These are phyloP conservation scores for Polyergus mexicanus DNA, from an alignment of 1,140 invertebrate species.

Conservation along the genomic window DNA sequence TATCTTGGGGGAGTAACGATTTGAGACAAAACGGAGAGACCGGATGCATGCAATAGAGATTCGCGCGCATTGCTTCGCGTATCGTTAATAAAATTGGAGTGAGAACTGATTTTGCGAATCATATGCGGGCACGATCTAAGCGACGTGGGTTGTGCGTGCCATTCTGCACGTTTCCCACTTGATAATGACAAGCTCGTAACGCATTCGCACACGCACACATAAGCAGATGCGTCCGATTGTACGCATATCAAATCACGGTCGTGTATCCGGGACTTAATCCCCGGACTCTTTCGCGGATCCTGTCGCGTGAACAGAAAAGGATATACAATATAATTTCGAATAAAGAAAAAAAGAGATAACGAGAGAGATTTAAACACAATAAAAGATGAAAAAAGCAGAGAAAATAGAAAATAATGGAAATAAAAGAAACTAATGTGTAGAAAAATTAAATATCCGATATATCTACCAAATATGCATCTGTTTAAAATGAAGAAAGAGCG, in stretches of 20 bases:
- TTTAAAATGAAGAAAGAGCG: not conserved
- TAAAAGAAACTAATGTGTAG: not conserved
- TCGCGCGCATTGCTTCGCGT: not conserved
- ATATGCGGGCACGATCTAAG: slow-evolving; percentile 29
- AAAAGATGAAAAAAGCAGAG: not conserved
- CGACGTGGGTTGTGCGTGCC: slow-evolving; percentile 68
- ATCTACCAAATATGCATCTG: slow-evolving; percentile 2
- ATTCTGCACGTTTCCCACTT: slow-evolving; percentile 76
- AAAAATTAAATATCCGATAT: not conserved
- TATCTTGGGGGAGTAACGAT: not conserved
- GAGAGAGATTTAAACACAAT: not conserved
- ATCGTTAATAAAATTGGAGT: slow-evolving; percentile 24
- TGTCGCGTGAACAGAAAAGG: not conserved
- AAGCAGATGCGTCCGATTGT: slow-evolving; percentile 7
- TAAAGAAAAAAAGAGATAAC: not conserved
- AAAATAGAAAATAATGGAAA: not conserved
- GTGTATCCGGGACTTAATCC: slow-evolving; percentile 20
- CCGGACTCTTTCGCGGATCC: not conserved
- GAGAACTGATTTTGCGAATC: slow-evolving; percentile 16
- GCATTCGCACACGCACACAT: slow-evolving; percentile 14
- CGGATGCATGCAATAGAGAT: slow-evolving; percentile 27
- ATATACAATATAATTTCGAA: slow-evolving; percentile 20
- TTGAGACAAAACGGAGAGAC: not conserved
- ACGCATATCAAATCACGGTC: slow-evolving; percentile 34
- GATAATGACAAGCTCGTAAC: slow-evolving; percentile 55